Evolutionary conservation across 2,888 invertebrate genomes (phyloP), one percentile per base, ranked within the genome.

Genomic region (Bembecia ichneumoniformis): DNA sequence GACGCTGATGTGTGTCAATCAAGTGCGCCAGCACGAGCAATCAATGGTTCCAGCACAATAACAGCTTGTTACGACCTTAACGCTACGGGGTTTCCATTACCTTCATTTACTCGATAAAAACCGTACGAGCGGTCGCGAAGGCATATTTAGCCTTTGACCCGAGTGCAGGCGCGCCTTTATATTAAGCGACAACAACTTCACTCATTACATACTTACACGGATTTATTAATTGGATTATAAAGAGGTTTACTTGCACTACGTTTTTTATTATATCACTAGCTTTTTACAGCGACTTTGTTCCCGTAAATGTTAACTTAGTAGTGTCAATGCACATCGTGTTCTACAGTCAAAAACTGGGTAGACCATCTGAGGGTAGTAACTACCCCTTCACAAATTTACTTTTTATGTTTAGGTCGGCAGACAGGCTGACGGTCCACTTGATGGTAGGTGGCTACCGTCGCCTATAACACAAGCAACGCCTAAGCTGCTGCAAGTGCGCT

Each of bases 1-100:
- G 66, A 64, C 68, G 66, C 58, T 74, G 77, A 79, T 76, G 78
- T 66, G 59, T 74, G 82, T 81, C 81, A 81, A 79, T 82, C 81
- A 78, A 64, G 55, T 51, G 52, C 51, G 53, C 49, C 51, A 50
- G 52, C 46, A 47, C 51, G 47, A 67, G 68, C 74, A 73, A 73
- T 74, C 76, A 73, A 68, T 67, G 66, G 50, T 43, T 46, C 16
- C 45, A 47, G 46, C 44, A 74, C 77, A 79, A 77, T 76, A 77
- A 74, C 72, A 69, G 75, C 78, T 78, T 74, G 79, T 80, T 80
- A 79, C 71, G 66, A 59, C 55, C 59, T 51, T 52, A 44, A 48
- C 55, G 54, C 55, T 58, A 63, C 62, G 68, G 68, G 70, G 74
- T 72, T 51, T 73, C 76, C 74, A 77, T 77, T 77, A 75, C 76